Percentiles rank a stretch among this genome's conserved stretches.
Evolutionary conservation across 1,140 invertebrate genomes (phyloP).

Genomic region (Kradibia gibbosae): DNA sequence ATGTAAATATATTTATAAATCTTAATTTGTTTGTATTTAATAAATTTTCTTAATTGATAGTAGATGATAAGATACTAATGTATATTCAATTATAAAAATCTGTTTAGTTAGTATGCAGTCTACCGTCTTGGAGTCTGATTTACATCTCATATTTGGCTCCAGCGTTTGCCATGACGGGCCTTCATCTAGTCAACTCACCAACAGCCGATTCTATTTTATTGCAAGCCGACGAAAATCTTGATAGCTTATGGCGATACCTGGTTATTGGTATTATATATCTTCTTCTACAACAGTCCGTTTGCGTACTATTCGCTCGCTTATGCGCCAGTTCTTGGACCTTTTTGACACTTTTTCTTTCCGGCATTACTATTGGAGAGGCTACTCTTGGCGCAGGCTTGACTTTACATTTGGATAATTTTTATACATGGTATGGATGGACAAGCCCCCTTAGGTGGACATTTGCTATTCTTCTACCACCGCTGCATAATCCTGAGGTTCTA

Average conservation of each 20-base stretch:
- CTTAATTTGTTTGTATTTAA: too few relatives aligned
- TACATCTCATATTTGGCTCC: slow-evolving; percentile 89
- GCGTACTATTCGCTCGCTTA: slow-evolving; percentile 80
- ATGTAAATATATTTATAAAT: too few relatives aligned
- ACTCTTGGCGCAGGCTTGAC: slow-evolving; percentile 81
- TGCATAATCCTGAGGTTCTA: slow-evolving; percentile 77
- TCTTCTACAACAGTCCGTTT: slow-evolving; percentile 80
- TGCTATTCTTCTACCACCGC: slow-evolving; percentile 78
- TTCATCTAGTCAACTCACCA: slow-evolving; percentile 68
- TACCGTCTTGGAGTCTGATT: slow-evolving; percentile 78
- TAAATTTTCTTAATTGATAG: too few relatives aligned
- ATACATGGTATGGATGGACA: slow-evolving; percentile 76
- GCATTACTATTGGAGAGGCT: slow-evolving; percentile 77
- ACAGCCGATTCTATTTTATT: background rate
- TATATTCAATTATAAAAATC: too few relatives aligned
- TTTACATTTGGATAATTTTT: slow-evolving; percentile 82
- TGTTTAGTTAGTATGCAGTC: slow-evolving; percentile 75
- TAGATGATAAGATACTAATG: too few relatives aligned
- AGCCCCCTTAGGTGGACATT: slow-evolving; percentile 85
- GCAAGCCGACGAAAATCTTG: slow-evolving; percentile 62
- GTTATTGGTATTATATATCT: slow-evolving; percentile 82
- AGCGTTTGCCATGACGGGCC: slow-evolving; percentile 90
- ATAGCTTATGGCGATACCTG: slow-evolving; percentile 66
- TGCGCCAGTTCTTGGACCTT: slow-evolving; percentile 76
- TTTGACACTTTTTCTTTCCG: slow-evolving; percentile 74